Percentiles rank a stretch among this genome's conserved stretches.
phyloP scores from a whole-genome alignment of 2,113 vertebrate genomes.

The Microcebus tavaratra region DNA sequence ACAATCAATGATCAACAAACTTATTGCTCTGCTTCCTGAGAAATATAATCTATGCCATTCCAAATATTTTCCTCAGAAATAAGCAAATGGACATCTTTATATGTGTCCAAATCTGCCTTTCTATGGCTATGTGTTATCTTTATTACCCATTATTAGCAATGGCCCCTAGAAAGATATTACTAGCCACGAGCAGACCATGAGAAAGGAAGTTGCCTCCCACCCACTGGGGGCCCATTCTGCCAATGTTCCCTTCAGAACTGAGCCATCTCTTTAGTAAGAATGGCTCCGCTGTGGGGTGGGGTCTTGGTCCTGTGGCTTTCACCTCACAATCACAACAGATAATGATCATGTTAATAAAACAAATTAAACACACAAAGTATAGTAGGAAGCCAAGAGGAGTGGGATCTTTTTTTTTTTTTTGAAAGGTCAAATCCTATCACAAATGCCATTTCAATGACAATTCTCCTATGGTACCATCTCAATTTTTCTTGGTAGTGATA shows the following conservation, averaged over 20 bases:
- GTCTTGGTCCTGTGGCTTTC: not conserved
- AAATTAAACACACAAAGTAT: not conserved
- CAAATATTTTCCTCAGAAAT: not conserved
- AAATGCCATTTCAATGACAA: not conserved
- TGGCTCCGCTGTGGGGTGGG: not conserved
- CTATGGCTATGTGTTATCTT: not conserved
- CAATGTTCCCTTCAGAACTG: not conserved
- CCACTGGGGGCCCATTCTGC: rapidly evolving
- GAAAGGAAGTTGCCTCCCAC: not conserved
- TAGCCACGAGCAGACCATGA: not conserved
- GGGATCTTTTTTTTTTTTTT: not conserved
- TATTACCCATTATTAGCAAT: not conserved
- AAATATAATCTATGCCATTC: rapidly evolving
- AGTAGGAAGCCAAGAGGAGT: not conserved
- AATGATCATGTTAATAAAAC: not conserved
- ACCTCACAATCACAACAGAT: not conserved
- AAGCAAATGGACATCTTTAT: not conserved
- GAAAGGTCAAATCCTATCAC: slow-evolving; percentile 14
- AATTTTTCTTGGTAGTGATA: not conserved
- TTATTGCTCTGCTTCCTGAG: not conserved
- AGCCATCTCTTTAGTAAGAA: not conserved
- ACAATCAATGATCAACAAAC: not conserved
- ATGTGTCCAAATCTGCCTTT: not conserved
- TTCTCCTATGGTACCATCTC: not conserved
- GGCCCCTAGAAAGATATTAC: not conserved